Percentiles rank a stretch among this genome's conserved stretches.
These are phyloP conservation scores for Chamaetylas fuelleborni DNA, from an alignment of 2,113 vertebrate species.

Conservation along the genomic window DNA sequence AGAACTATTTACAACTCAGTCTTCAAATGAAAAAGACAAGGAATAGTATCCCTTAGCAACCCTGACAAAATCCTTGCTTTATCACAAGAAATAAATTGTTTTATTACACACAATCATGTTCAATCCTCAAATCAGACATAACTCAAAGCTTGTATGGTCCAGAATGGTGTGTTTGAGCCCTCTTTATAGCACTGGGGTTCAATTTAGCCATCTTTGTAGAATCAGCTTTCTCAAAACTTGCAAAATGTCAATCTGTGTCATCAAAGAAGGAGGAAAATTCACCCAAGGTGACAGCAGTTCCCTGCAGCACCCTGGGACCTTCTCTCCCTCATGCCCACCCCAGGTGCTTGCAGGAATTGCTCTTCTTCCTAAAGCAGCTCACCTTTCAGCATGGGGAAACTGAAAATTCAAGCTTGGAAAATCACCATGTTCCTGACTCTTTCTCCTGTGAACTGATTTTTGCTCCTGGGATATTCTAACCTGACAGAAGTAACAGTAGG, in stretches of 20 bases:
- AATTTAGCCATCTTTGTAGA: neutral
- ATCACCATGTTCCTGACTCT: neutral
- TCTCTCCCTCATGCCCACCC: neutral
- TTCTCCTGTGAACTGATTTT: neutral
- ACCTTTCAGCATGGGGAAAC: neutral
- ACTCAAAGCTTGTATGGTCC: neutral
- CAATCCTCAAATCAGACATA: constrained; percentile 9
- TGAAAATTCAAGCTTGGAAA: neutral
- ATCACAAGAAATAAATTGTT: constrained; percentile 13
- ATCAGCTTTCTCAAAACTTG: neutral
- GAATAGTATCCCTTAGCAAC: constrained; percentile 43
- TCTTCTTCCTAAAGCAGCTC: neutral
- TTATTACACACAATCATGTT: neutral
- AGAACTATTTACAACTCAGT: constrained; percentile 37
- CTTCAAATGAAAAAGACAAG: constrained; percentile 21
- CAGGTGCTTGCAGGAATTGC: neutral
- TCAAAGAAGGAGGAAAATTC: neutral
- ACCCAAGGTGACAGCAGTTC: neutral
- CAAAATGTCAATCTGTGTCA: neutral
- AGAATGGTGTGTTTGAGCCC: neutral
- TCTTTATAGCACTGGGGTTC: neutral
- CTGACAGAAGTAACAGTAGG: neutral
- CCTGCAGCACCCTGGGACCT: neutral
- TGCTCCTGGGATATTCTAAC: neutral
- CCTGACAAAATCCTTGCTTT: constrained; percentile 34